Conservation (phyloP, 2,113 vertebrate species). For the Cheilinus undulatus region DNA sequence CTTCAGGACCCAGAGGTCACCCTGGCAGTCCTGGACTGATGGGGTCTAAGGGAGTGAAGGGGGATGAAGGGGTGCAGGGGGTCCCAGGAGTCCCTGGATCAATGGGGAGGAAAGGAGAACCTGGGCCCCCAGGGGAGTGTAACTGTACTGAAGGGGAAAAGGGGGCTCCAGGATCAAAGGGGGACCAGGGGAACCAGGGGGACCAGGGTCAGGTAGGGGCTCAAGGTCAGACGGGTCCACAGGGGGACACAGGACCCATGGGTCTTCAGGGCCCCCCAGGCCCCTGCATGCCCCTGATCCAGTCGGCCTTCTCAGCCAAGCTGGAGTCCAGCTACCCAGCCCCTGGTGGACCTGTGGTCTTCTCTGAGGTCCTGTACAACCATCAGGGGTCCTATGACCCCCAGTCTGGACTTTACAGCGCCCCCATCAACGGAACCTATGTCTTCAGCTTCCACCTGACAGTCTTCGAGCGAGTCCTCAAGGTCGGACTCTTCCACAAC, state of each 20-base stretch:
- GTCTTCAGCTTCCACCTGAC: slow-evolving; percentile 76
- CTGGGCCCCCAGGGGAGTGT: slow-evolving; percentile 68
- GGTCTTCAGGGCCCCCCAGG: slow-evolving; percentile 74
- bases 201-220: slow-evolving; percentile 51
- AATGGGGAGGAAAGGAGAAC: slow-evolving; percentile 71
- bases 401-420: slow-evolving; percentile 63
- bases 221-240: slow-evolving; percentile 39
- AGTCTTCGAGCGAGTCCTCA: slow-evolving; percentile 49
- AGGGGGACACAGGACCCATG: slow-evolving; percentile 59
- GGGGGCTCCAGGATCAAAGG: slow-evolving; percentile 58
- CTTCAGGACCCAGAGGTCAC: slow-evolving; percentile 63
- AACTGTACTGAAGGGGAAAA: slow-evolving; percentile 68
- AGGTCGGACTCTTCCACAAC: slow-evolving; percentile 76
- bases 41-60: slow-evolving; percentile 65
- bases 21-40: slow-evolving; percentile 46
- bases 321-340: slow-evolving; percentile 56
- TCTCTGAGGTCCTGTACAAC: slow-evolving; percentile 63
- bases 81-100: slow-evolving; percentile 51
- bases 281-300: slow-evolving; percentile 72
- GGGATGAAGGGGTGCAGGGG: slow-evolving; percentile 68
- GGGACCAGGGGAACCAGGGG: slow-evolving; percentile 58
- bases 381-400: slow-evolving; percentile 64
- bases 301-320: slow-evolving; percentile 74
- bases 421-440: slow-evolving; percentile 79
- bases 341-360: slow-evolving; percentile 65